phyloP scores from a whole-genome alignment of 1,140 invertebrate genomes.

The Popillia japonica region DNA sequence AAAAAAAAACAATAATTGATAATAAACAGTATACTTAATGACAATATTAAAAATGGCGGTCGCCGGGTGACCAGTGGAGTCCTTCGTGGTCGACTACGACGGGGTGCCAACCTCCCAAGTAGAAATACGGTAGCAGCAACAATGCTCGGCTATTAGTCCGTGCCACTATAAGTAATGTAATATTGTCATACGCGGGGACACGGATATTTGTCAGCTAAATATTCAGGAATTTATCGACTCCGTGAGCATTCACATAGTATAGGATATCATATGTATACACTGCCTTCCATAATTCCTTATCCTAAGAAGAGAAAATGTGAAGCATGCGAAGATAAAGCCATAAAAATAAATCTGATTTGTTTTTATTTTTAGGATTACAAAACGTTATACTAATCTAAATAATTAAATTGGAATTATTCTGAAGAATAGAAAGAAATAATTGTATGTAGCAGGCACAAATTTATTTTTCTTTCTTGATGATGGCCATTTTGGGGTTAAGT shows the following conservation, averaged over 20 bases:
- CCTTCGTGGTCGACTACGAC: slow-evolving; percentile 32
- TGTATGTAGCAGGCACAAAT: no score
- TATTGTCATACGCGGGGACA: slow-evolving; percentile 50
- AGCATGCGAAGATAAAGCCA: no score
- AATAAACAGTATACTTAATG: slow-evolving; percentile 43
- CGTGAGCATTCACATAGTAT: slow-evolving; percentile 4
- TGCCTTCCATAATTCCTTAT: not conserved
- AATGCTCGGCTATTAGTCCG: slow-evolving; percentile 50
- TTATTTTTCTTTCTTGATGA: no score
- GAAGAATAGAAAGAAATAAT: no score
- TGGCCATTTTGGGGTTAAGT: no score
- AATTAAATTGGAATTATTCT: no score
- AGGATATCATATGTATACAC: slow-evolving; percentile 16
- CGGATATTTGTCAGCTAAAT: slow-evolving; percentile 49
- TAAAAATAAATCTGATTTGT: no score
- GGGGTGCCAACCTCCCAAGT: slow-evolving; percentile 51
- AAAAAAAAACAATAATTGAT: slow-evolving; percentile 41
- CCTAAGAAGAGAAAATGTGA: no score
- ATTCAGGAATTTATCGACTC: slow-evolving; percentile 44
- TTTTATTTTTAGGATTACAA: no score
- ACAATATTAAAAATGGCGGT: slow-evolving; percentile 45
- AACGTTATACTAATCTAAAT: no score
- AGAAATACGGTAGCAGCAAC: slow-evolving; percentile 52
- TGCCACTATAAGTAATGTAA: slow-evolving; percentile 54
- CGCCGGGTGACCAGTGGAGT: slow-evolving; percentile 39